phyloP scores from a whole-genome alignment of 1,140 invertebrate genomes.

The Pseudomyrmex flavicornis region DNA sequence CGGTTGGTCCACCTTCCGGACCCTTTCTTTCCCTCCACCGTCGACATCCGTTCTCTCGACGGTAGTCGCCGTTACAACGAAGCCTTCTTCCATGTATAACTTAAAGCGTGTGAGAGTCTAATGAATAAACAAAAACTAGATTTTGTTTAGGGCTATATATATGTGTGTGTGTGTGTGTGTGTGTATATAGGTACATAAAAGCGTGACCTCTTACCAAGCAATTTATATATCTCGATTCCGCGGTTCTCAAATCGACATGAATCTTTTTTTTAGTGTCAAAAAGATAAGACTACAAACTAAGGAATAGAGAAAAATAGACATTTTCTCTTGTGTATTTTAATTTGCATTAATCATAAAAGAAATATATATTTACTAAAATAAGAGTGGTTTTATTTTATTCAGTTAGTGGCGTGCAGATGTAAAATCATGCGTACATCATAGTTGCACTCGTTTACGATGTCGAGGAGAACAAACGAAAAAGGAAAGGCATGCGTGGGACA shows the following conservation, averaged over 20 bases:
- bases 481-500: slow-evolving; percentile 63
- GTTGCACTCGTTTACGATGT: slow-evolving; percentile 49
- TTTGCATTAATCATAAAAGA: no score
- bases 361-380: not conserved
- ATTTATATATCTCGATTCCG: slow-evolving; percentile 68
- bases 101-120: slow-evolving; percentile 80
- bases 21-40: not conserved
- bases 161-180: no score
- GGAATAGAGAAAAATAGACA: no score
- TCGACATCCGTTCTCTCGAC: not conserved
- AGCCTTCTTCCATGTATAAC: slow-evolving; percentile 76
- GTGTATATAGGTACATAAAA: slow-evolving; percentile 78
- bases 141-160: slow-evolving; percentile 78
- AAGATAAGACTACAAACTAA: not conserved
- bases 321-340: no score
- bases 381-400: not conserved
- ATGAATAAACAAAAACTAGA: slow-evolving; percentile 85
- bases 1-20: slow-evolving; percentile 57
- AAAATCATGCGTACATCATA: slow-evolving; percentile 45
- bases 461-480: slow-evolving; percentile 20
- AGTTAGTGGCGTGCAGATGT: slow-evolving; percentile 19
- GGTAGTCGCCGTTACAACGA: slow-evolving; percentile 46
- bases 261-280: not conserved
- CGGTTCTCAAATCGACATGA: slow-evolving; percentile 70
- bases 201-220: slow-evolving; percentile 82